Evolutionary conservation across 2,888 invertebrate species (phyloP), one percentile per base, ranked within the genome.

Genomic region (Amblyteles armatorius): DNA sequence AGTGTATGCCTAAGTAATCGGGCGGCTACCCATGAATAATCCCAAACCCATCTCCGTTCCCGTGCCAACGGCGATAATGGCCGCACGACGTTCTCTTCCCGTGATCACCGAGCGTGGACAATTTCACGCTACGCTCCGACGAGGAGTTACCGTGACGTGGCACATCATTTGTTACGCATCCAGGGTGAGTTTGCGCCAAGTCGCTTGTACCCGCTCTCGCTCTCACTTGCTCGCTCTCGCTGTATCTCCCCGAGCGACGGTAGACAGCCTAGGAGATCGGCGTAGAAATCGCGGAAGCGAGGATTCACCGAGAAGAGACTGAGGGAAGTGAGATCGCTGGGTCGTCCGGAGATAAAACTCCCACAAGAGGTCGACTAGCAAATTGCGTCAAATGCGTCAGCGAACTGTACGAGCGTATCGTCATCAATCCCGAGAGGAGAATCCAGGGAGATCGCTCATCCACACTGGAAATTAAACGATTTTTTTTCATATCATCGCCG

Each of bases 61-160:
- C 72, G n/a, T 55, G 60, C 50, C 65, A 69, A 40, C 69, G 65
- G 72, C 78, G 85, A 87, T 87, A 89, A 87, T 87, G 76, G 80
- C 87, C 72, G 65, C 60, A 82, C 63, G 76, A 72, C 73, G 86
- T 83, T 79, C 80, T 81, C 67, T 81, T 82, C 78, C 82, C 79
- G 85, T 88, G 87, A 88, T 86, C 83, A 87, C 83, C 78, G 82
- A 88, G 87, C 87, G 86, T 88, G 88, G 86, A 87, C 88, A 89
- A 89, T 89, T 89, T 88, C 89, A 88, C 88, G 88, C 84, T 89
- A 87, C 78, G 73, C 81, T 80, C 77, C 68, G 68, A 16, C 73
- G 81, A 81, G 72, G 84, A 85, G 85, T 84, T 81, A 63, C 82
- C 87, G 85, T 86, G 88, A 87, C 89, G 86, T 82, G 78, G 86